Conservation (phyloP, 2,888 invertebrate species). For the Zygogramma bicolorata region DNA sequence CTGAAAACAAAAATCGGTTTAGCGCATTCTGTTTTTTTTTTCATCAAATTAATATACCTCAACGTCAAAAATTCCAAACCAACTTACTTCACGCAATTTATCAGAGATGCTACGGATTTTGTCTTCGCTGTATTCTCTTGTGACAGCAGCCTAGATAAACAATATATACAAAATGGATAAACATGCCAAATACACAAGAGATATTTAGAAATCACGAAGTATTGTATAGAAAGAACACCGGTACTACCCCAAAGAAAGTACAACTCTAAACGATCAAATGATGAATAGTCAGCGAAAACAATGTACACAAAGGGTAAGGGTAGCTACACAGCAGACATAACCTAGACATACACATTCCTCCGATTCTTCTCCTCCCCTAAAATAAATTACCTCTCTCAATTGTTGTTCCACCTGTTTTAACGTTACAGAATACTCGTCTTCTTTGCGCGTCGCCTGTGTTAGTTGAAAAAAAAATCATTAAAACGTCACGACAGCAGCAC, state of each 20-base stretch:
- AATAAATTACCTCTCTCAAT: slow-evolving; percentile 91
- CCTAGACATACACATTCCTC: slow-evolving; percentile 33
- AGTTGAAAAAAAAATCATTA: slow-evolving; percentile 62
- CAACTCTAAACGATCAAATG: background rate
- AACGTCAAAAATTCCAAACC: slow-evolving; percentile 12
- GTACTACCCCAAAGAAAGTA: background rate
- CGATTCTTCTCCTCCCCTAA: slow-evolving; percentile 7
- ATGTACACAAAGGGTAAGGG: slow-evolving; percentile 23
- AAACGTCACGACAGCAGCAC: slow-evolving; percentile 53
- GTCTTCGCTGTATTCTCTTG: slow-evolving; percentile 80
- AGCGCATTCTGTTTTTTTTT: background rate
- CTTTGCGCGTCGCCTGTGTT: slow-evolving; percentile 92
- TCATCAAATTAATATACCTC: slow-evolving; percentile 1
- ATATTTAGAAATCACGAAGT: slow-evolving; percentile 34
- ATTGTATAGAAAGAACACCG: background rate
- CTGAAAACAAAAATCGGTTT: no score
- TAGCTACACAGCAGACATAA: slow-evolving; percentile 16
- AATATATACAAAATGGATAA: slow-evolving; percentile 43
- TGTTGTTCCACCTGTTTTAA: slow-evolving; percentile 90
- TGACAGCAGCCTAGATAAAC: slow-evolving; percentile 76
- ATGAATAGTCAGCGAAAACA: slow-evolving; percentile 25
- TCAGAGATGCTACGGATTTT: slow-evolving; percentile 80
- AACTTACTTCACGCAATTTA: slow-evolving; percentile 81
- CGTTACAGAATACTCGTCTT: slow-evolving; percentile 93
- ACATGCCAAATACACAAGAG: slow-evolving; percentile 55